Percentiles rank a stretch among this genome's conserved stretches.
Evolutionary conservation across 2,888 invertebrate genomes (phyloP).

Genomic region (Acronicta alni): DNA sequence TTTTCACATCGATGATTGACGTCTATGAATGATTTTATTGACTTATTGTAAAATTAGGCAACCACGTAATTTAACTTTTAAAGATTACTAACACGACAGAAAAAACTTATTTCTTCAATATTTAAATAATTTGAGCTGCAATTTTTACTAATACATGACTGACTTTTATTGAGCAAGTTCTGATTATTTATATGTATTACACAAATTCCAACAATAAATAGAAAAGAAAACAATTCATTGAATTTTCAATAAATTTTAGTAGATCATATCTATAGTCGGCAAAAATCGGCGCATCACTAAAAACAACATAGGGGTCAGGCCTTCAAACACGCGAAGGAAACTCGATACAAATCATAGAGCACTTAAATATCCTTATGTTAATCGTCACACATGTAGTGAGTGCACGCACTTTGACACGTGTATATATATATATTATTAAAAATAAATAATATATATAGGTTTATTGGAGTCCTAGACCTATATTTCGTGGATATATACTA

Average conservation of each 20-base stretch:
- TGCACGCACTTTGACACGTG: conserved; percentile 72
- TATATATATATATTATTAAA: conserved; percentile 43
- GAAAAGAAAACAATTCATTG: not conserved
- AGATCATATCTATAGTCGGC: conserved; percentile 12
- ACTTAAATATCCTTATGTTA: conserved; percentile 85
- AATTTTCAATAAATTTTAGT: too few relatives aligned
- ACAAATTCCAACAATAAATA: not conserved
- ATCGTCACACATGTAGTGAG: conserved; percentile 73
- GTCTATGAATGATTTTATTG: not conserved
- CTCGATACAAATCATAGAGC: conserved; percentile 84
- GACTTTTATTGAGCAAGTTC: too few relatives aligned
- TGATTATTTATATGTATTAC: too few relatives aligned
- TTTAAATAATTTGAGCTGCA: too few relatives aligned
- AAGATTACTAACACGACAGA: too few relatives aligned
- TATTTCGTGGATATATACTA: conserved; percentile 63
- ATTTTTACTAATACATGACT: too few relatives aligned
- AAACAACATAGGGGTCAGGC: conserved; percentile 84
- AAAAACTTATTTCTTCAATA: too few relatives aligned
- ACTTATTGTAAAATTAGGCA: too few relatives aligned
- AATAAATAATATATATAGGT: conserved; percentile 40
- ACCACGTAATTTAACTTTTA: too few relatives aligned
- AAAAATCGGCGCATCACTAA: conserved; percentile 63
- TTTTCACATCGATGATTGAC: too few relatives aligned
- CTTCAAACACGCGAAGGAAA: conserved; percentile 80
- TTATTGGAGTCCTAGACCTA: conserved; percentile 68